Conservation (phyloP, 2,113 vertebrate genomes). For the Gasterosteus aculeatus region DNA sequence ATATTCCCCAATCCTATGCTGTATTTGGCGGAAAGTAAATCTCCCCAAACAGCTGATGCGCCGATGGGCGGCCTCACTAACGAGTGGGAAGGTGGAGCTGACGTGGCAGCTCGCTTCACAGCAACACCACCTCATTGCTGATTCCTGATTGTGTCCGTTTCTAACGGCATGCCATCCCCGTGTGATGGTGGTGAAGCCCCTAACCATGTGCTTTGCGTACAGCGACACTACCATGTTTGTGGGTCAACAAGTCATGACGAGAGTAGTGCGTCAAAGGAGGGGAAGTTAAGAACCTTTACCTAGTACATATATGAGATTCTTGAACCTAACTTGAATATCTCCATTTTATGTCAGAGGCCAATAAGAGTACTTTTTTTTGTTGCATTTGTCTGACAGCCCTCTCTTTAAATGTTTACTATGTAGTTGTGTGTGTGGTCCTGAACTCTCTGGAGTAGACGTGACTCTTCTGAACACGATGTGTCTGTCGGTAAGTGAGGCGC, state of each 20-base stretch:
- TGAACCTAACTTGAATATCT: background rate
- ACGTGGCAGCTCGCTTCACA: conserved; percentile 31
- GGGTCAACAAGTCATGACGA: background rate
- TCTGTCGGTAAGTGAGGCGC: background rate
- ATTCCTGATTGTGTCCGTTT: conserved; percentile 2
- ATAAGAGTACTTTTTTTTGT: no score
- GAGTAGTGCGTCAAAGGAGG: background rate
- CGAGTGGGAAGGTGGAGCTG: conserved; percentile 18
- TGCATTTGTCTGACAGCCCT: background rate
- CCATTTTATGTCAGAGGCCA: background rate
- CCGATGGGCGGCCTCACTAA: conserved; percentile 8
- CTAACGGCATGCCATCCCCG: conserved; percentile 7
- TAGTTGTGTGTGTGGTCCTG: background rate
- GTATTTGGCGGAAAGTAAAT: background rate
- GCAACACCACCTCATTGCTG: conserved; percentile 25
- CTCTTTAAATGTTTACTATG: background rate
- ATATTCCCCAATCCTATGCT: background rate
- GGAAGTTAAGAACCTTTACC: background rate
- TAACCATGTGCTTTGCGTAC: conserved; percentile 16
- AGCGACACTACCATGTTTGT: background rate
- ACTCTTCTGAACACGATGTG: background rate
- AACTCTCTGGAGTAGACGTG: background rate
- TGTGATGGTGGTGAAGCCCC: conserved; percentile 24
- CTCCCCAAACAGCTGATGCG: conserved; percentile 2
- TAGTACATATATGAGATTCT: background rate